Evolutionary conservation across 92 coral and sea anemone species (phyloP), one percentile per base, ranked within the genome.

Genomic region (Phenganax stokvisi): DNA sequence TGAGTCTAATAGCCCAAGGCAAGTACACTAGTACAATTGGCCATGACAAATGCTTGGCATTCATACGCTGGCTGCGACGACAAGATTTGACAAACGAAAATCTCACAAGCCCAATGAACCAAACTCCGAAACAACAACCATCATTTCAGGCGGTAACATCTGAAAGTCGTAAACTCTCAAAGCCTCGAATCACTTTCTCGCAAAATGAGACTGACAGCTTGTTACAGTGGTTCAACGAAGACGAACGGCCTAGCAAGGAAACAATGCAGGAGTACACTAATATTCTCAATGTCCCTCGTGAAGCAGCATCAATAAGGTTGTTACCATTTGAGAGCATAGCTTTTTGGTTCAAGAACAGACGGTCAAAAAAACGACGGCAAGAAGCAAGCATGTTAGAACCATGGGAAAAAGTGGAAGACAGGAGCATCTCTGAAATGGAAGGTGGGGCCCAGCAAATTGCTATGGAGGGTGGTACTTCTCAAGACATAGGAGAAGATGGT

Each of bases 21-120:
- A 72, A 87, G 25, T 28, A 78, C 70, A 16, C 89, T 76, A 57
- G 79, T 25, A 55, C 87, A 76, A 79, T 85, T 75, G 58, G 82
- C 69, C 57, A 87, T 77, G 72, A 87, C 63, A 79, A 72, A 87
- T 57, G 72, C 73, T 9, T 63, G 59, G 12, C 57, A 68, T 78
- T 72, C 60, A 25, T 73, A 62, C 54, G 56, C 57, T 53, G 89
- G 60, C 56, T 62, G 76, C 9, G 81, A 13, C 56, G 62, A 15
- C 85, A 56, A 57, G 83, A 79, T 37, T 53, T 79, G 13, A 53
- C 60, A 1, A 27, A 64, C 9, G 61, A 51, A 3, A 64, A 31
- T 8, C 51, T 76, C 17, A 47, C 13, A 44, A 79, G 9, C 73
- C 44, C 73, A 47, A 11, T 8, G 16, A 29, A 4, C 11, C 2